Base-by-base conservation (phyloP, 2,888 invertebrate genomes). In the Sinohyriopsis cumingii region DNA sequence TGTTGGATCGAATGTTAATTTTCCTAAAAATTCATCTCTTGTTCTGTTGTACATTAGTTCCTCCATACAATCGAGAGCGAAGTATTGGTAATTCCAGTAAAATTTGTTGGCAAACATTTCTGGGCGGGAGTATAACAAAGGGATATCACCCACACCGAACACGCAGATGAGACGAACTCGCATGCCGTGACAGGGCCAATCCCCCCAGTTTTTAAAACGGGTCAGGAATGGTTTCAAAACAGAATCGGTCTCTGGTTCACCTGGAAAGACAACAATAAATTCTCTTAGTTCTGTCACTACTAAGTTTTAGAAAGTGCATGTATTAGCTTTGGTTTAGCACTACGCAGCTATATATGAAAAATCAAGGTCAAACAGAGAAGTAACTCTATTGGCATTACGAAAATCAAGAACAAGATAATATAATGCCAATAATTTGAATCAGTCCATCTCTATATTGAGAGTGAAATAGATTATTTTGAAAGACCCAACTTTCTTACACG, bases 91-190 rank as follows among this genome's bases (percentile, higher is more conserved):
- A 62, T 86, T 71, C 25, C 79, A 57, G 68, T 88, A 81, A 59
- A 89, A 80, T 71, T 89, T 89, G 75, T 89, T 89, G 28, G 82
- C 85, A 67, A 89, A 87, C 24, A 89, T 65, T 59, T 89, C 84
- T 9, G 77, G 77, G n/a, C 82, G 66, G 1, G 55, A 63, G 7
- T 73, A 63, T 19, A 89, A 67, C 3, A 77, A 56, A 15, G 81
- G 80, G 22, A 89, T 72, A 65, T 89, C 89, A 20, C 80, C 82
- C 1, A 86, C 72, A 6, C 86, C 86, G 68, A 86, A 85, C 4
- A 88, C 77, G 69, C 89, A 89, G 18, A 89, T 80, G 65, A 72
- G 73, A 19, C 86, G 67, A 9, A 87, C 82, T 55, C 80, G 74
- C 65, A 83, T 77, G 9, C 87, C 87, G 20, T 65, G 70, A 64